Evolutionary conservation across 92 coral and sea anemone species (phyloP), one percentile per base, ranked within the genome.

Genomic region (Porites evermanni): DNA sequence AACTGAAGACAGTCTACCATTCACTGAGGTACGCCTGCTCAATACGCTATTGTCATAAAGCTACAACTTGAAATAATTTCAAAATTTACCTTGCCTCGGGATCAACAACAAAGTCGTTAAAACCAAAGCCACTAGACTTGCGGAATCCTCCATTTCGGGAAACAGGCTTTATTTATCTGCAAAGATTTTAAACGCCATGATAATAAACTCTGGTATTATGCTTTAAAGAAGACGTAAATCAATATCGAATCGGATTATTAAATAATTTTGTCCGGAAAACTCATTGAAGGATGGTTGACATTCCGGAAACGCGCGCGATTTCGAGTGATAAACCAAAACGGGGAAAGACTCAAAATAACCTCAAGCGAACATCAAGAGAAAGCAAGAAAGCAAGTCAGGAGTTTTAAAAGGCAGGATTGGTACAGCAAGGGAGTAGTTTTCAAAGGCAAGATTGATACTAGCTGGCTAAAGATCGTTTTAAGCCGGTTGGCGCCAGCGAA

Each of bases 81-180:
- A n/a, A 11, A 16, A 4, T 53, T 67, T 67, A 79, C 84, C 84
- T 67, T 67, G 66, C 7, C 26, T 67, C 13, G 53, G 12, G 65
- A 24, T 52, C 18, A 52, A 67, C 44, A 79, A 24, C 52, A 70
- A 19, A 29, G 84, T 29, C 12, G 24, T 21, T 20, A 53, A 8
- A 23, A 74, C 64, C 44, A 74, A n/a, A 4, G 44, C n/a, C 64
- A 74, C 18, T 9, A 74, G 9, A 61, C 54, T 17, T 19, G 44
- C 16, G 64, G 12, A 54, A 53, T 54, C 65, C 29, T 23, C 21
- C 79, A 74, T 74, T 14, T 74, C 38, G 16, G 23, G 18, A 74
- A 74, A 54, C 13, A 18, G 64, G 24, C 65, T 52, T 8, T 69
- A 23, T 61, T 23, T 51, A 53, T 50, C 84, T 79, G 84, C 75